Evolutionary conservation across 2,888 invertebrate species (phyloP), one percentile per base, ranked within the genome.

Genomic region (Drosophila histrio): DNA sequence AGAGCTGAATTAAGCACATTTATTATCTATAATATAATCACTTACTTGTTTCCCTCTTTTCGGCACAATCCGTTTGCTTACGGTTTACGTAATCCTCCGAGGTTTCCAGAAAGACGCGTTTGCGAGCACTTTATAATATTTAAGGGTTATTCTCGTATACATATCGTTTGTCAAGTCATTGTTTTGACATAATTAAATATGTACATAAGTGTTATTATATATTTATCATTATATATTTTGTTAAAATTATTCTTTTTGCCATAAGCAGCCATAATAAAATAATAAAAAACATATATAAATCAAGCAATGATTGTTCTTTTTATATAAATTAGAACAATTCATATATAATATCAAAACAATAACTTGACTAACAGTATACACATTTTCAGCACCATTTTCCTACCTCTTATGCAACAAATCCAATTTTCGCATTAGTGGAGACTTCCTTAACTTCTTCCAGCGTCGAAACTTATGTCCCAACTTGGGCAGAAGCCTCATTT

Each of bases 401-500:
- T 47, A 85, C 85, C 72, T 73, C 8, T 73, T 72, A 36, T 60
- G 66, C 19, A 74, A 21, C 13, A 72, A 24, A 28, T 82, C 82
- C 61, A 82, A 32, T 46, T 85, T 85, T 2, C 86, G 73, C 15
- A 58, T n/a, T 6, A 79, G n/a, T 3, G 74, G 47, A 3, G 72
- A 64, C 30, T 58, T 76, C 26, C 65, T 46, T 2, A 53, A 46
- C 46, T 75, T 84, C 38, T 64, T 70, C 50, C 72, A 71, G 36
- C 65, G 73, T 1, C 66, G 63, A 9, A 78, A 63, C 13, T 72
- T 81, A 2, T 53, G 30, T 28, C 62, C 56, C n/a, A 78, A n/a
- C 41, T 79, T 85, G 36, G 77, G 73, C 47, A 77, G 49, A 53
- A 87, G 72, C 70, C 79, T 83, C 87, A 88, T 88, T 17, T 47